These are phyloP conservation scores for Serrognathus titanus DNA, from an alignment of 2,888 invertebrate species.

Conservation along the genomic window DNA sequence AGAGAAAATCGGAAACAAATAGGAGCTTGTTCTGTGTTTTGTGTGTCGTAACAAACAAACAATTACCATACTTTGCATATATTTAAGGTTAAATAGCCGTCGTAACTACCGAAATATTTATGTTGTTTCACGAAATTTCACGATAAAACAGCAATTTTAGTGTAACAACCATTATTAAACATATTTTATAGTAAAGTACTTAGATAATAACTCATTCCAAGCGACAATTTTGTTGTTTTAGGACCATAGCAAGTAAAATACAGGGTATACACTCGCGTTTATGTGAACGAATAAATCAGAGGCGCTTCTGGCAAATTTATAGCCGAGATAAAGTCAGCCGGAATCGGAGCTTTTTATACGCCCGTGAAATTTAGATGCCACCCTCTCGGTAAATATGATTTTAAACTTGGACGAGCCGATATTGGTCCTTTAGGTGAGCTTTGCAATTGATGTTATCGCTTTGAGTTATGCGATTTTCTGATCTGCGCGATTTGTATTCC, in stretches of 20 bases:
- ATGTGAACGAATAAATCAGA: conserved; percentile 52
- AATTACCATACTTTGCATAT: background rate
- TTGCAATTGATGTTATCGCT: conserved; percentile 40
- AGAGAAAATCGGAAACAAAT: no score
- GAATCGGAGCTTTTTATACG: conserved; percentile 51
- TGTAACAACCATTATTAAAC: conserved; percentile 18
- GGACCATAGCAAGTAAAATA: conserved; percentile 18
- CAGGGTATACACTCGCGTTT: conserved; percentile 39
- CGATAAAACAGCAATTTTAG: conserved; percentile 12
- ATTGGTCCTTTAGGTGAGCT: conserved; percentile 44
- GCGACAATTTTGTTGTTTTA: conserved; percentile 28
- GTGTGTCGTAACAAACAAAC: no score
- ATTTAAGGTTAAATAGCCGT: background rate
- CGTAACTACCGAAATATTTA: background rate
- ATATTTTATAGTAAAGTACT: conserved; percentile 19
- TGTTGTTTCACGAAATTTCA: background rate
- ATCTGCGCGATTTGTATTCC: conserved; percentile 21
- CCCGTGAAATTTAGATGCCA: conserved; percentile 50
- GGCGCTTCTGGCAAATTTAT: conserved; percentile 53
- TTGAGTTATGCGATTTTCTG: conserved; percentile 20
- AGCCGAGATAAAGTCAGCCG: conserved; percentile 51
- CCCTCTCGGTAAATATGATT: conserved; percentile 47
- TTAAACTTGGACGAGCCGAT: conserved; percentile 45
- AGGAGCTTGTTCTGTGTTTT: no score
- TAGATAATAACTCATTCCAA: conserved; percentile 21